Base-by-base conservation (phyloP, 2,888 invertebrate genomes). In the Epirrhoe alternata region DNA sequence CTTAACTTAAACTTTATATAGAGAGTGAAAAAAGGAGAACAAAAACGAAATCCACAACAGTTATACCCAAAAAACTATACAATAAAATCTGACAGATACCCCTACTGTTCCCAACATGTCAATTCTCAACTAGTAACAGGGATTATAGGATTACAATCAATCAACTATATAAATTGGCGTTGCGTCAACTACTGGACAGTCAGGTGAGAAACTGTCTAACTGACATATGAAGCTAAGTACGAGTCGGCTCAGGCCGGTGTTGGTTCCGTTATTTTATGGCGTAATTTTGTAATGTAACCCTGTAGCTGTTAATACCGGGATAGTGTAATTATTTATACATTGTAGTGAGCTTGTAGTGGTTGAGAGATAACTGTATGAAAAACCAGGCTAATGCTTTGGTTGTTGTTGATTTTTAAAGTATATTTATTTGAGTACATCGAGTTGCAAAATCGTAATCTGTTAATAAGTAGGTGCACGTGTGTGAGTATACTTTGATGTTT, bases 131-230 rank as follows among this genome's bases (percentile, higher is more conserved):
- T 66, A 83, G 81, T 78, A 75, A 80, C 76, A 70, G 77, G 84
- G 90, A 88, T 91, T 86, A 88, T 74, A 73, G 90, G 91, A 89
- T 92, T 92, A 92, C 77, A 84, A 90, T 92, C 92, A 92, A 92
- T 92, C 92, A 91, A 74, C 73, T 70, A 64, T 84, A 84, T 85
- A 90, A 89, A 90, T 90, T 89, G 86, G 86, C 82, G 69, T 85
- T 87, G 82, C 84, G 79, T 84, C 87, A 85, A 87, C 88, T 89
- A 88, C 88, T 61, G 62, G 33, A 69, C 59, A 3, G 69, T 50
- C 51, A 56, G 55, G 63, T 71, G 61, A 45, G 68, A 51, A 67
- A 57, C 45, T 33, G 30, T 42, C 42, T 49, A 42, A 14, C 35
- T 57, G 16, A 16, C 45, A 31, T 52, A 16, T 35, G 6, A 30